Base-by-base conservation (phyloP, 2,113 vertebrate species). In the Riparia riparia region DNA sequence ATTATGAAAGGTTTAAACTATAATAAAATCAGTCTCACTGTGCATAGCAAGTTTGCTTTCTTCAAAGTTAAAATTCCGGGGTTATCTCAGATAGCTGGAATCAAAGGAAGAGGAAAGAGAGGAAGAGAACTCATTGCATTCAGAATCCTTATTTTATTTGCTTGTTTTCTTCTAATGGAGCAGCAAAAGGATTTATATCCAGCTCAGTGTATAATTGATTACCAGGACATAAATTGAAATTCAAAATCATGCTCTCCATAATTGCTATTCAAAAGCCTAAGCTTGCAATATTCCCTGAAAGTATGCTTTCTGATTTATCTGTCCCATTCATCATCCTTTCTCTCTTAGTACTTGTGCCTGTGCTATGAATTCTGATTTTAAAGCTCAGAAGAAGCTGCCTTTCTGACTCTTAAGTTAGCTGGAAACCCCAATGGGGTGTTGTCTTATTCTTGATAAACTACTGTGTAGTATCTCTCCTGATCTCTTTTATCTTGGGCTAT, bases 341-440 rank as follows among this genome's bases (percentile, higher is more conserved):
- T 31, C 31, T 83, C 78, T 72, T 60, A 83, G 70, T n/a, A 32
- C 29, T 77, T 61, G 42, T 69, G 68, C 31, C 28, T 82, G 24
- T 96, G 58, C 60, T 74, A 47, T 51, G 76, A 91, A 88, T 93
- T 47, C 44, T 80, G 42, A 94, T 91, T 94, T 82, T 69, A 82
- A 71, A 61, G 25, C 60, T 42, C 29, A 60, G 57, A 71, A 80
- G 39, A 10, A 81, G 24, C 17, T 85, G 56, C 34, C 22, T 65
- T 82, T 76, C 73, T 31, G 31, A 41, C 70, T 82, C 45, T 60
- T 72, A 73, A 70, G 22, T 83, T 70, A 92, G 17, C 25, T 78
- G 60, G 51, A 88, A 95, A 41, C 39, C 13, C 9, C 57, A 86
- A 1, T 41, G 29, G 7, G 37, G 24, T 34, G 10, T 69, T 2